Percentiles rank a stretch among this genome's conserved stretches.
Evolutionary conservation across 2,113 vertebrate species (phyloP).

Genomic region (Trichomycterus rosablanca): DNA sequence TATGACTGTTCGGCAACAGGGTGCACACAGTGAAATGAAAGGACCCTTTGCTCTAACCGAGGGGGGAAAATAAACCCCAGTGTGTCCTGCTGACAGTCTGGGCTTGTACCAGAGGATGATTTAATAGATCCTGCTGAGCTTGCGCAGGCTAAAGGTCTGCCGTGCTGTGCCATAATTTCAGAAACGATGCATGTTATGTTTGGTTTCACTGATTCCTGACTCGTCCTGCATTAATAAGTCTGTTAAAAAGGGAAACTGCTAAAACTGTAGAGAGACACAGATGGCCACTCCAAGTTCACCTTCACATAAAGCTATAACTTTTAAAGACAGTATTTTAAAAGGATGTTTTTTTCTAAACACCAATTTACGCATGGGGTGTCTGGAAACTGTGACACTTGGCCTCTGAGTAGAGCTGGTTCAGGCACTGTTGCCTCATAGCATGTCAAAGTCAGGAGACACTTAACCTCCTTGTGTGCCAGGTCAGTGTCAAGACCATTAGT

Average conservation of each 20-base stretch:
- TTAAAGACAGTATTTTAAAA: too few relatives aligned
- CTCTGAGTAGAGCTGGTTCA: not conserved
- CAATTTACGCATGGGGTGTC: too few relatives aligned
- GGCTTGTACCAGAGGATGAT: not conserved
- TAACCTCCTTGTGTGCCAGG: not conserved
- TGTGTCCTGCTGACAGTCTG: not conserved
- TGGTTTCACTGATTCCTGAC: too few relatives aligned
- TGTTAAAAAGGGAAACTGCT: too few relatives aligned
- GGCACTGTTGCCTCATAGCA: not conserved
- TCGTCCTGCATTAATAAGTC: too few relatives aligned
- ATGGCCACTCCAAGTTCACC: not conserved
- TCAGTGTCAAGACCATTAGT: slow-evolving; percentile 12
- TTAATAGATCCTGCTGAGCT: not conserved
- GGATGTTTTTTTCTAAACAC: too few relatives aligned
- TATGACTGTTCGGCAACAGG: slow-evolving; percentile 22
- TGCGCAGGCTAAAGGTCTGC: slow-evolving; percentile 1
- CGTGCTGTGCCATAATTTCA: not conserved
- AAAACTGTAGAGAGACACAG: too few relatives aligned
- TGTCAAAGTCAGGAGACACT: not conserved
- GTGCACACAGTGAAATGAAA: slow-evolving; percentile 10
- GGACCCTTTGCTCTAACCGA: slow-evolving; percentile 1
- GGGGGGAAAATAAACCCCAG: not conserved
- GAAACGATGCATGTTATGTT: not conserved
- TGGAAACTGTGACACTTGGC: not conserved
- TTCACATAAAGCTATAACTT: too few relatives aligned